Evolutionary conservation across 1,140 invertebrate genomes (phyloP), one percentile per base, ranked within the genome.

Genomic region (Papilio aristodemus): DNA sequence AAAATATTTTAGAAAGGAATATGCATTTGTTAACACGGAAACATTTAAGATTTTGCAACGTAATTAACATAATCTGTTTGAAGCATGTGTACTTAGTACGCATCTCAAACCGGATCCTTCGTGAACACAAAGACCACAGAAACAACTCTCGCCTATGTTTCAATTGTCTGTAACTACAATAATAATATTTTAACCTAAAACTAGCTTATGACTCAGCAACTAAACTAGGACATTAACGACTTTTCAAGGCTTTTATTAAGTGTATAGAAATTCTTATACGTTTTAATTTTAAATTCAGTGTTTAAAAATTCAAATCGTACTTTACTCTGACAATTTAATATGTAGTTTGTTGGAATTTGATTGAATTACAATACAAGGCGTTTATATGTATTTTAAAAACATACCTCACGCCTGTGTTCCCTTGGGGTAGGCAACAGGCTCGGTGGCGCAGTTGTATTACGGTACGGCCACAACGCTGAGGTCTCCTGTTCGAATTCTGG

Each of bases 101-200:
- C 62, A 63, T 63, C 60, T 63, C 60, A 64, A 64, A 64, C 62
- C 62, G 62, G 62, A 64, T 64, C 39, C 62, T 64, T 46, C 27
- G 32, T 11, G 27, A 63, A 46, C 25, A 64, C 62, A 64, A 64
- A 64, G 62, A 64, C 13, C 50, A 41, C 60, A 41, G 62, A 39
- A 46, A 64, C 19, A 13, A 64, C 62, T 64, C 62, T 64, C 62
- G 46, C 62, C 62, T 64, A 64, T 46, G 39, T 64, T 64, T 64
- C 39, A 41, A 39, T 41, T 64, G 19, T 37, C 39, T 62, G 8
- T 14, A 25, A 39, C 11, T n/a, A n/a, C n/a, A n/a, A n/a, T 8
- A 22, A 27, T 22, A 64, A 25, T 27, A 41, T 25, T 41, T 25
- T 50, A 17, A 50, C 46, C 46, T 50, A 54, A 54, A 54, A 54